These are phyloP conservation scores for Acanthosoma haemorrhoidale DNA, from an alignment of 2,888 invertebrate genomes.

Conservation along the genomic window DNA sequence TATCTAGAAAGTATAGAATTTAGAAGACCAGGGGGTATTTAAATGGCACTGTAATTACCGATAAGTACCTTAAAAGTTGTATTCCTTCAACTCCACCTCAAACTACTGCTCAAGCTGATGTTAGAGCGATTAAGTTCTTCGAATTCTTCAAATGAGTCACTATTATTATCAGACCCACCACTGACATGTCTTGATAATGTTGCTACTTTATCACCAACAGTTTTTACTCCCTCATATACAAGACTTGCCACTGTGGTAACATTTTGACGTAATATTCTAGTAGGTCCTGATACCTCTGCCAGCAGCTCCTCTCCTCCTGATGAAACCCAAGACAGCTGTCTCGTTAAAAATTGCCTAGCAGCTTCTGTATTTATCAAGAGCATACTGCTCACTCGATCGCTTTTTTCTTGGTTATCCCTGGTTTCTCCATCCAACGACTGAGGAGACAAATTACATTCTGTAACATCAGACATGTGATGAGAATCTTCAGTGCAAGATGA, in stretches of 20 bases:
- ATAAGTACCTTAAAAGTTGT: not conserved
- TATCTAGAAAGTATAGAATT: too few relatives aligned
- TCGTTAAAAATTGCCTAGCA: conserved; percentile 67
- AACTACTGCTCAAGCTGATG: conserved; percentile 45
- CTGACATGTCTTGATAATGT: conserved; percentile 68
- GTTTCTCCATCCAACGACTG: conserved; percentile 39
- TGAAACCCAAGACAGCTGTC: conserved; percentile 65
- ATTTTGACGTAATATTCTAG: conserved; percentile 65
- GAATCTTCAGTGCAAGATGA: conserved; percentile 50
- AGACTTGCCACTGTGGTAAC: conserved; percentile 67
- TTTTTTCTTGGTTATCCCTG: conserved; percentile 42
- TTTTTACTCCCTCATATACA: conserved; percentile 69
- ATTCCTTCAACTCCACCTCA: conserved; percentile 39
- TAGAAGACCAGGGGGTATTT: too few relatives aligned
- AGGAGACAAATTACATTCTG: conserved; percentile 42
- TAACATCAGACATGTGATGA: conserved; percentile 43
- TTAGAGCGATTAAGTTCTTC: conserved; percentile 43
- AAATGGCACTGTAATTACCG: too few relatives aligned
- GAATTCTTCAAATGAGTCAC: conserved; percentile 51
- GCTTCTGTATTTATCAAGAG: conserved; percentile 74
- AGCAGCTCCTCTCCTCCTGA: conserved; percentile 60
- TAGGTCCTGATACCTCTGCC: conserved; percentile 61
- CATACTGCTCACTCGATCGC: conserved; percentile 54
- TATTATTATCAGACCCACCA: conserved; percentile 65
- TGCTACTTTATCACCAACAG: conserved; percentile 67